Conservation (phyloP, 2,888 invertebrate genomes). For the Pristionchus maxplancki region DNA sequence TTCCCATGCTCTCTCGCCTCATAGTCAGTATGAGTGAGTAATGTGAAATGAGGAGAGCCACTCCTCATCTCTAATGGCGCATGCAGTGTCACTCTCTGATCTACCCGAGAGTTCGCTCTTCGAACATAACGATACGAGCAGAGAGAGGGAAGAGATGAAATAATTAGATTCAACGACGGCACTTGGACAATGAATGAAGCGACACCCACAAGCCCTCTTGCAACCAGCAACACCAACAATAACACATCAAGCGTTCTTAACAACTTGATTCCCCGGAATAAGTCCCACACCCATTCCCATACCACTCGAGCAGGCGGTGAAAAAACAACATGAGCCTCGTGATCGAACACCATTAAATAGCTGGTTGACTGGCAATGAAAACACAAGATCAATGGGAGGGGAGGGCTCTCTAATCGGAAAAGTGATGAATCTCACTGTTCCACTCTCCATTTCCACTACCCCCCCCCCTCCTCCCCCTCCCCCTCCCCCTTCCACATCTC, state of each 20-base stretch:
- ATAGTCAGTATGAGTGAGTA: background rate
- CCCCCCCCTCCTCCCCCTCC: background rate
- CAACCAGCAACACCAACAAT: too few relatives aligned
- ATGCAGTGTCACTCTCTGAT: background rate
- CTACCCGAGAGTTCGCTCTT: background rate
- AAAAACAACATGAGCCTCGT: background rate
- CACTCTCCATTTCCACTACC: background rate
- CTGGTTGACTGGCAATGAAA: background rate
- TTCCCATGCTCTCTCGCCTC: background rate
- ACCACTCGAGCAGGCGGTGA: background rate
- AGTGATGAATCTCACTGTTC: background rate
- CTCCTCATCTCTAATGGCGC: background rate
- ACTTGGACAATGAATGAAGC: constrained; percentile 1
- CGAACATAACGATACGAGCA: background rate
- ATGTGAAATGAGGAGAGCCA: background rate
- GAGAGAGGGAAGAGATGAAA: background rate
- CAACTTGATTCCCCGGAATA: background rate
- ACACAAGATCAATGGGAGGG: background rate
- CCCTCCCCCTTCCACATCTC: background rate
- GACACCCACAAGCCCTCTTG: too few relatives aligned
- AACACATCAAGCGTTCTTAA: too few relatives aligned
- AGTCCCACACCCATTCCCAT: background rate
- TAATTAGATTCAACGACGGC: background rate
- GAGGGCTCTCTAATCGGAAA: background rate
- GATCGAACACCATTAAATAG: background rate